Percentiles rank a stretch among this genome's conserved stretches.
Conservation (phyloP, 1,140 invertebrate genomes). For the Drosophila malerkotliana region DNA sequence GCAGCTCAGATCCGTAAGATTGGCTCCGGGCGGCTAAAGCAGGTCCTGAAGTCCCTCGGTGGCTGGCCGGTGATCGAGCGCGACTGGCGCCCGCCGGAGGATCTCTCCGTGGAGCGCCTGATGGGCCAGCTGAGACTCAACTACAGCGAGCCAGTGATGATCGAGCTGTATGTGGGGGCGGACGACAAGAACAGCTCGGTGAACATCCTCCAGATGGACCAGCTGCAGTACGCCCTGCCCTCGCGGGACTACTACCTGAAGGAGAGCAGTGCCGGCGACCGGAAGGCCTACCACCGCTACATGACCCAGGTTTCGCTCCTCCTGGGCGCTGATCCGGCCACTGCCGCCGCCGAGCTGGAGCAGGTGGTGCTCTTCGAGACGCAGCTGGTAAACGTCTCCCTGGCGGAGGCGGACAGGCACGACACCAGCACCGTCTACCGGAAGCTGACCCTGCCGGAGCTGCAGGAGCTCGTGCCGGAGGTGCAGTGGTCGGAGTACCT, state of each 20-base stretch:
- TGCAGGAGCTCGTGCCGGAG: conserved; percentile 89
- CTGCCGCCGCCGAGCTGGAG: conserved; percentile 87
- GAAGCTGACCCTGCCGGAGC: conserved; percentile 88
- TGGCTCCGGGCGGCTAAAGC: conserved; percentile 87
- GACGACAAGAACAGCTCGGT: conserved; percentile 94
- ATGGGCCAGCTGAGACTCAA: conserved; percentile 88
- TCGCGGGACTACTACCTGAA: conserved; percentile 93
- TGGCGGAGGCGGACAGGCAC: conserved; percentile 92
- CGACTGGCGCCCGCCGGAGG: conserved; percentile 87
- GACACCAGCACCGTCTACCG: conserved; percentile 92
- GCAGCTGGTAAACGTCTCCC: conserved; percentile 90
- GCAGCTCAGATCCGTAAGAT: conserved; percentile 89
- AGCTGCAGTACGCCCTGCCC: conserved; percentile 91
- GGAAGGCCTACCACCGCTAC: conserved; percentile 90
- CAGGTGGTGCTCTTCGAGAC: conserved; percentile 91
- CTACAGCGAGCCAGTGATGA: conserved; percentile 90
- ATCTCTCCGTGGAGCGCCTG: conserved; percentile 87
- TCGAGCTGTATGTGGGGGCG: conserved; percentile 93
- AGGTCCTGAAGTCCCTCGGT: conserved; percentile 87
- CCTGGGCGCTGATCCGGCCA: conserved; percentile 88
- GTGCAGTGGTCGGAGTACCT: conserved; percentile 92
- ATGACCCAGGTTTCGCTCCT: conserved; percentile 91
- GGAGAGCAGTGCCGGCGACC: conserved; percentile 87
- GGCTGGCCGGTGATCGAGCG: conserved; percentile 91
- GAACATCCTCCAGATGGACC: conserved; percentile 94